phyloP scores from a whole-genome alignment of 2,797 vertebrate species.

The Lepus oiostolus region DNA sequence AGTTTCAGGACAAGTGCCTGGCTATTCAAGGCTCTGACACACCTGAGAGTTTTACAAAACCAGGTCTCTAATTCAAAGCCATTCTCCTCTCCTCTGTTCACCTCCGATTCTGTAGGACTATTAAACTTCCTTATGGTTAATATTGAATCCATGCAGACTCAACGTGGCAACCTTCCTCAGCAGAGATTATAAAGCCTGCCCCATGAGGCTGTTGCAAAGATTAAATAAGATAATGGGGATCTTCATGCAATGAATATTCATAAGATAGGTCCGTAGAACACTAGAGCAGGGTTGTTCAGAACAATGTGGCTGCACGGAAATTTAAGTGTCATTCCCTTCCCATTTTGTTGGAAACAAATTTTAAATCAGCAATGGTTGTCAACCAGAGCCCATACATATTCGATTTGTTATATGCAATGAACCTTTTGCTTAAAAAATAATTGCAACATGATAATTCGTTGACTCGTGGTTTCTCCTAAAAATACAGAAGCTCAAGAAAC shows the following conservation, averaged over 20 bases:
- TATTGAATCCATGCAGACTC: not conserved
- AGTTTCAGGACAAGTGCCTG: conserved; percentile 23
- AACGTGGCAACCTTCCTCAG: conserved; percentile 57
- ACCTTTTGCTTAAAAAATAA: not conserved
- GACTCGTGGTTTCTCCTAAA: not conserved
- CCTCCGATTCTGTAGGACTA: conserved; percentile 9
- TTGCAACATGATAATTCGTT: not conserved
- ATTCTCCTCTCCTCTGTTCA: conserved; percentile 7
- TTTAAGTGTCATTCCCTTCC: not conserved
- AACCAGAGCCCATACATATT: not conserved
- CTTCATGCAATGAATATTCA: conserved; percentile 54
- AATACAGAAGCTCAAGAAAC: not conserved
- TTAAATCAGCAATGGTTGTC: conserved; percentile 4
- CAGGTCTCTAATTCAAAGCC: conserved; percentile 22
- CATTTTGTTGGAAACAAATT: conserved; percentile 31
- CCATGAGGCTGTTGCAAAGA: conserved; percentile 44
- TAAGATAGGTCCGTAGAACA: not conserved
- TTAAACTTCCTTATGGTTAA: conserved; percentile 38
- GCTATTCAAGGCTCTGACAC: not conserved
- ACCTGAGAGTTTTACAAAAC: conserved; percentile 25
- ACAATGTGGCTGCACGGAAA: not conserved
- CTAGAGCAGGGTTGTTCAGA: not conserved
- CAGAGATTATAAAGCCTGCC: conserved; percentile 56
- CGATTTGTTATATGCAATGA: not conserved
- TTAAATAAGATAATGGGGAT: conserved; percentile 66